Base-by-base conservation (phyloP, 64 coral and sea anemone genomes). In the Porites australiensis region DNA sequence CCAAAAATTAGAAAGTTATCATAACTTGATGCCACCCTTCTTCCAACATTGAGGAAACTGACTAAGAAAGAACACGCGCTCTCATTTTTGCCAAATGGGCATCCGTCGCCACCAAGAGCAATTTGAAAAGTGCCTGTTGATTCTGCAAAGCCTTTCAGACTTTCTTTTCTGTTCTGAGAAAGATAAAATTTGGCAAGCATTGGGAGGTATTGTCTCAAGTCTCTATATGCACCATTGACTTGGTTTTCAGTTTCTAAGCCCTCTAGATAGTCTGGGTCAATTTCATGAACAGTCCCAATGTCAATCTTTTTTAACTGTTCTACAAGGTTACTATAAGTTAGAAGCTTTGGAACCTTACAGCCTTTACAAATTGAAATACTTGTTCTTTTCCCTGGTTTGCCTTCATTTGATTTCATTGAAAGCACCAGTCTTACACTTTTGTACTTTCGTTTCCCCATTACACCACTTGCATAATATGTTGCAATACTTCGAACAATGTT, bases 121-220 rank as follows among this genome's bases (percentile, higher is more conserved):
- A 96, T 87, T 65, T 87, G 92, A 88, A 93, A 96, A 89, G 79
- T 96, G 10, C 95, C 95, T 63, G 92, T 91, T 16, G 90, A 85
- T 83, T 93, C 91, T 66, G 90, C 91, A 96, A 93, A 96, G 70
- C 87, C 89, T 80, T 93, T 73, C n/a, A 96, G 82, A 76, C 79
- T 83, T 75, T 93, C 79, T 71, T 89, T 79, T 44, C 15, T 89
- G 22, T 92, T 77, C 79, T 86, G 82, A 50, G 79, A 88, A 62
- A 96, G 79, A 90, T 93, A 96, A 89, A 85, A 93, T 67, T 88
- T 88, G 55, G 90, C 87, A 64, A 96, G 71, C 77, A 87, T 83
- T 77, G 88, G 82, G 55, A 96, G 88, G 77, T 82, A 89, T 53
- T 93, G 23, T 83, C 86, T 74, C 43, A 96, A 79, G 79, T 96